These are phyloP conservation scores for Bergia puertoricense DNA, from an alignment of 92 coral and sea anemone genomes.

Conservation along the genomic window DNA sequence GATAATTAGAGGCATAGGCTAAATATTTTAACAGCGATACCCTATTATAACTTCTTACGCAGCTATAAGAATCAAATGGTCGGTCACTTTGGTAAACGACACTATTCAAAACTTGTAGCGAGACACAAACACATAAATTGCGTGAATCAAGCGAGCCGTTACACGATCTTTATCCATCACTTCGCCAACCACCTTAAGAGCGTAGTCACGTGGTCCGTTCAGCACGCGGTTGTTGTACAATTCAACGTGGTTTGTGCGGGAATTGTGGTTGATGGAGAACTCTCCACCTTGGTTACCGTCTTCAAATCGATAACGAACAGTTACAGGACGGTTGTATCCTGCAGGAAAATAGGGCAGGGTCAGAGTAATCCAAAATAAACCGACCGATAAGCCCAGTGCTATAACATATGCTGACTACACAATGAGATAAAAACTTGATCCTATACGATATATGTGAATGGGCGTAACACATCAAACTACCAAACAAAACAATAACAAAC, in stretches of 20 bases:
- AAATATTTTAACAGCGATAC: too few species aligned
- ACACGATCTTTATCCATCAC: background rate
- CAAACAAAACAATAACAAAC: too few species aligned
- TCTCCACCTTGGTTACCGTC: slow-evolving; percentile 3
- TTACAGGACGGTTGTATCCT: slow-evolving; percentile 1
- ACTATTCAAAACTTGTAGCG: background rate
- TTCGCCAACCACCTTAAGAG: slow-evolving; percentile 10
- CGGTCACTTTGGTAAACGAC: background rate
- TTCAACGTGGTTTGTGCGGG: slow-evolving; percentile 12
- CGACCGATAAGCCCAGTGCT: background rate
- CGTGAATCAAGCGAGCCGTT: background rate
- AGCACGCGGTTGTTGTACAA: background rate
- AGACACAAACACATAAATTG: slow-evolving; percentile 19
- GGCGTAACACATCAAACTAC: too few species aligned
- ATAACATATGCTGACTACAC: too few species aligned
- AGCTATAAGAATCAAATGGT: too few species aligned
- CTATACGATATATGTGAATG: too few species aligned
- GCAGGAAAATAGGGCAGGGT: background rate
- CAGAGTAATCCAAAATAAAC: background rate
- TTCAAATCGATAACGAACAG: slow-evolving; percentile 18
- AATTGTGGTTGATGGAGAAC: slow-evolving; percentile 12
- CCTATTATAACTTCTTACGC: too few species aligned
- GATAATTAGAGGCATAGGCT: too few species aligned
- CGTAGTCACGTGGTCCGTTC: background rate
- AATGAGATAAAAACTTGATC: too few species aligned